phyloP scores from a whole-genome alignment of 2,113 vertebrate genomes.

The Dolichallabes microphthalmus region DNA sequence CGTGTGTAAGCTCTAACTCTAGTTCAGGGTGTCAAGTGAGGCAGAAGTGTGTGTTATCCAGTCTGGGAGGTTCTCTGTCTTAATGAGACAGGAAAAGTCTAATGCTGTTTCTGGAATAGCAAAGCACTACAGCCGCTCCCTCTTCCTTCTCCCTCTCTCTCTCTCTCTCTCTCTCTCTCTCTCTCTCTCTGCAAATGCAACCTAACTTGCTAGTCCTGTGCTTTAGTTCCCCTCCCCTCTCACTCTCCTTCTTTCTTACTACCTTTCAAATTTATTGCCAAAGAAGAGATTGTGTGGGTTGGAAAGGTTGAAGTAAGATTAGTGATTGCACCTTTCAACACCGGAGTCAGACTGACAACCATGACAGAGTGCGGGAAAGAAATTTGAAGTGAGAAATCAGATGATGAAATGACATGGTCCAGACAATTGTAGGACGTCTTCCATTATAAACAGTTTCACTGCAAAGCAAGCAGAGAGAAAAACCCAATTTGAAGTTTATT shows the following conservation, averaged over 20 bases:
- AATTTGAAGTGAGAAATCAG: neutral
- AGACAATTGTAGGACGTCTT: neutral
- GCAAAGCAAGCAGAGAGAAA: neutral
- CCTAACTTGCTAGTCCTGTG: constrained; percentile 29
- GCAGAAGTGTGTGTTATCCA: neutral
- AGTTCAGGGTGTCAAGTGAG: neutral
- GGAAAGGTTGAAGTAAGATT: constrained; percentile 54
- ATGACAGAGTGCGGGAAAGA: neutral
- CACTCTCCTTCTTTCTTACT: neutral
- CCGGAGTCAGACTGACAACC: neutral
- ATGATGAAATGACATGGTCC: neutral
- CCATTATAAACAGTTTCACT: constrained; percentile 6
- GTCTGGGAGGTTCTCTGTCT: neutral
- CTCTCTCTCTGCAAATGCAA: constrained; percentile 15
- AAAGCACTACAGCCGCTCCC: constrained; percentile 49
- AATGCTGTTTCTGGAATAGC: constrained; percentile 13
- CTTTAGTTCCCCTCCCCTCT: constrained; percentile 28
- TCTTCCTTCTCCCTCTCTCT: neutral
- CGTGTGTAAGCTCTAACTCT: constrained; percentile 15
- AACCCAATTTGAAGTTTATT: constrained; percentile 4
- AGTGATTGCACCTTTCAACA: constrained; percentile 41
- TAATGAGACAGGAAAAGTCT: neutral
- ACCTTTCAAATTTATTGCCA: constrained; percentile 44
- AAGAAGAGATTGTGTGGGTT: constrained; percentile 43
- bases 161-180: neutral